Conservation (phyloP, 2,797 vertebrate genomes). For the Peromyscus nudipes region DNA sequence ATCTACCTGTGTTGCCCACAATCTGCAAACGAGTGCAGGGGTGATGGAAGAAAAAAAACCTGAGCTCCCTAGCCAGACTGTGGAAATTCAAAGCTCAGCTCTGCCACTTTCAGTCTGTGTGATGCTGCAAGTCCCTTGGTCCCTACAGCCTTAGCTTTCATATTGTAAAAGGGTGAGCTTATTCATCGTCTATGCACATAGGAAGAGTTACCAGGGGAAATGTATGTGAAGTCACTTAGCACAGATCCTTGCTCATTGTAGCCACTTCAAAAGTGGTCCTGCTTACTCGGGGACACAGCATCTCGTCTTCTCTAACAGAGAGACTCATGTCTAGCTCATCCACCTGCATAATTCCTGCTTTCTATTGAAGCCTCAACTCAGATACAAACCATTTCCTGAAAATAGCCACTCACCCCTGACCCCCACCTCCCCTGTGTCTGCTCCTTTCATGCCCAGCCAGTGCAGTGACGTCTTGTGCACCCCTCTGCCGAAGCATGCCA, state of each 20-base stretch:
- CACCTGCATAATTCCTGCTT: not conserved
- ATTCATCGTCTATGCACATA: not conserved
- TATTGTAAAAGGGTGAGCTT: not conserved
- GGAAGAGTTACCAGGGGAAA: not conserved
- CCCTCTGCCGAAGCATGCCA: rapidly evolving
- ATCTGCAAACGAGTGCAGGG: not conserved
- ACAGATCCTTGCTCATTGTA: not conserved
- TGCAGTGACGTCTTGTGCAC: not conserved
- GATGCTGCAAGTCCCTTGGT: not conserved
- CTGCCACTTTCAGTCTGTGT: not conserved
- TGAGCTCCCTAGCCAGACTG: not conserved
- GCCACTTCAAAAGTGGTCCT: not conserved
- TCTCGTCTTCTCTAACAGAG: not conserved
- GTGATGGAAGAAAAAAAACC: not conserved
- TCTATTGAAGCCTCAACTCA: not conserved
- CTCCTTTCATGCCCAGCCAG: not conserved
- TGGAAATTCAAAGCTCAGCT: not conserved
- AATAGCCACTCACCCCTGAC: not conserved
- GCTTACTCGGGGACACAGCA: rapidly evolving
- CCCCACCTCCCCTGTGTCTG: too few relatives aligned
- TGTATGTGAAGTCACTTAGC: not conserved
- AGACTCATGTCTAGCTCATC: not conserved
- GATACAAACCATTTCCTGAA: not conserved
- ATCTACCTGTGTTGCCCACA: not conserved
- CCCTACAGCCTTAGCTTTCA: not conserved